phyloP scores from a whole-genome alignment of 23 tunicate genomes.

The Trididemnum clinides region DNA sequence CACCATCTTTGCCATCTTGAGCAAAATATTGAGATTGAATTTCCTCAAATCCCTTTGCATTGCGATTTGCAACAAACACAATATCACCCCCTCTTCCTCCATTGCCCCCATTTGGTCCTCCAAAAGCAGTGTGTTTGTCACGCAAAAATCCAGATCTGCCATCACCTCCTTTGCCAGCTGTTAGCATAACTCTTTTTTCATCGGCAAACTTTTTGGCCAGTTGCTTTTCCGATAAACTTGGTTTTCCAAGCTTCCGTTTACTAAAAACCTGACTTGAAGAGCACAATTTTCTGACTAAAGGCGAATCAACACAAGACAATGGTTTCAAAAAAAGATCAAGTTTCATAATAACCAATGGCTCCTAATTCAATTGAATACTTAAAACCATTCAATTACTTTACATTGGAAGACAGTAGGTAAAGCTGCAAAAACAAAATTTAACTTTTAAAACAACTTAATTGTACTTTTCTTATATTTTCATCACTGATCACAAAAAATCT shows the following conservation, averaged over 20 bases:
- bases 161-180: constrained; percentile 86
- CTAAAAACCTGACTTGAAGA: neutral
- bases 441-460: no score
- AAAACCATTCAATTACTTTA: no score
- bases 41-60: constrained; percentile 51
- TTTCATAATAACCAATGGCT: no score
- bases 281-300: no score
- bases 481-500: no score
- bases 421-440: no score
- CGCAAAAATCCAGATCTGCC: constrained; percentile 77
- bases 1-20: constrained; percentile 68
- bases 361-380: no score
- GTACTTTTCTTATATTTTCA: no score
- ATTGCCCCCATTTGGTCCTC: constrained; percentile 89
- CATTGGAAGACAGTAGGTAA: no score
- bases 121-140: constrained; percentile 61
- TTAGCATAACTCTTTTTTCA: constrained; percentile 44
- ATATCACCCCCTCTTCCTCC: constrained; percentile 95
- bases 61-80: constrained; percentile 53
- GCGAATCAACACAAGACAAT: no score
- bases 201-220: constrained; percentile 73
- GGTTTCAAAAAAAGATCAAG: no score
- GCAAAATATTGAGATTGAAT: constrained; percentile 42
- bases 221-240: constrained; percentile 28
- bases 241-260: neutral